Percentiles rank a stretch among this genome's conserved stretches.
phyloP scores from a whole-genome alignment of 1,140 invertebrate species.

The Danaus melanippus region DNA sequence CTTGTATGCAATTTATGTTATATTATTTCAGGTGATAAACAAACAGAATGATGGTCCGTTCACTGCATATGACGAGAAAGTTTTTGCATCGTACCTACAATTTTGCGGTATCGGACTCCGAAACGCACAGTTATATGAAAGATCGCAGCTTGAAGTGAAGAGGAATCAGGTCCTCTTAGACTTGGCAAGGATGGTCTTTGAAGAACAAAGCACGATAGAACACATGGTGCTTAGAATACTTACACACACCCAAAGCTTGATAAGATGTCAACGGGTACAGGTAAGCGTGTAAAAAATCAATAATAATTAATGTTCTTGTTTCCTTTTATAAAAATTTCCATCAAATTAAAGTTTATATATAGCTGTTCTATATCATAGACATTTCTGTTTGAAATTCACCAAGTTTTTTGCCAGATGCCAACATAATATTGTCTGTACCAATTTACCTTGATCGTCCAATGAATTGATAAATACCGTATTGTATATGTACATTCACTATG shows the following conservation, averaged over 20 bases:
- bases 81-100: conserved; percentile 93
- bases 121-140: conserved; percentile 95
- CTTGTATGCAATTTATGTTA: too few species aligned
- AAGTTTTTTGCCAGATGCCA: not conserved
- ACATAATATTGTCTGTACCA: conserved; percentile 16
- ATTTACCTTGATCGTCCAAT: conserved; percentile 14
- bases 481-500: too few species aligned
- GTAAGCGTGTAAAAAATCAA: conserved; percentile 62
- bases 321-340: too few species aligned
- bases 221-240: conserved; percentile 95
- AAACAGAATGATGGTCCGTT: conserved; percentile 87
- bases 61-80: conserved; percentile 89
- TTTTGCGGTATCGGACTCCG: conserved; percentile 96
- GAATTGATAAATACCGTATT: too few species aligned
- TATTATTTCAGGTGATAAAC: conserved; percentile 85
- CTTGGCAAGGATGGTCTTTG: conserved; percentile 95
- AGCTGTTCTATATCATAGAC: not conserved
- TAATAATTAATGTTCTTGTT: too few species aligned
- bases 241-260: conserved; percentile 93
- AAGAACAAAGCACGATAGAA: conserved; percentile 96
- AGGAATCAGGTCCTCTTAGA: conserved; percentile 95
- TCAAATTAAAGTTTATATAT: too few species aligned
- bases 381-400: conserved; percentile 4
- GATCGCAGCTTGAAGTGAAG: conserved; percentile 94
- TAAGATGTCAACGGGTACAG: conserved; percentile 94